Base-by-base conservation (phyloP, 2,113 vertebrate genomes). In the Coracopsis vasa region DNA sequence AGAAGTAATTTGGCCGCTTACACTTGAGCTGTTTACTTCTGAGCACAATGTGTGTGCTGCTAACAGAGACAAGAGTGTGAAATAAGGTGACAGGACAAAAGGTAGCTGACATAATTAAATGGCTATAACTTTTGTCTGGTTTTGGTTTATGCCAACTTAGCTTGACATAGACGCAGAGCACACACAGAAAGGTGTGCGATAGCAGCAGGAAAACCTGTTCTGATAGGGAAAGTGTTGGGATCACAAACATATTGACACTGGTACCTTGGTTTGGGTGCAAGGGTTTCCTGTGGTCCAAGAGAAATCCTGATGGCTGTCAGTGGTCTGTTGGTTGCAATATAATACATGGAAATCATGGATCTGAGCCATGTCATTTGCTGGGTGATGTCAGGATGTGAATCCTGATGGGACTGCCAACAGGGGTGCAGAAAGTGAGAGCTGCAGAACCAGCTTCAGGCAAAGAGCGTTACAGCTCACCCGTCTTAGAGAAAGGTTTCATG, bases 311-410 rank as follows among this genome's bases (percentile, higher is more conserved):
- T 3, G 18, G 31, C 39, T 65, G 23, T 37, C 23, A 29, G 54
- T 11, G 33, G 41, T 37, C 65, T 82, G 45, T 39, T 0, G 1
- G 28, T 13, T 80, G 62, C n/a, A 51, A 70, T 31, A 17, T 45
- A 60, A 47, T 42, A 25, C 0, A 2, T 66, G 54, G 54, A 64
- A 80, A 74, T 39, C 1, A 1, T 0, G 4, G 12, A 73, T 42
- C 17, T 50, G 27, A 0, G 2, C 20, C 0, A 0, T 70, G 47
- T 13, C 2, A 4, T 53, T 51, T 74, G 71, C 53, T 41, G 27
- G 11, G 48, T 31, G 48, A 54, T 1, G 2, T 45, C 10, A 27
- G 61, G 37, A 51, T 1, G 1, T 20, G 35, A n/a, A 28, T 90
- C 42, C 42, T 41, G 10, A 31, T 70, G 29, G 9, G 25, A 21